These are phyloP conservation scores for Drosophila kuntzei DNA, from an alignment of 2,888 invertebrate genomes.

Conservation along the genomic window DNA sequence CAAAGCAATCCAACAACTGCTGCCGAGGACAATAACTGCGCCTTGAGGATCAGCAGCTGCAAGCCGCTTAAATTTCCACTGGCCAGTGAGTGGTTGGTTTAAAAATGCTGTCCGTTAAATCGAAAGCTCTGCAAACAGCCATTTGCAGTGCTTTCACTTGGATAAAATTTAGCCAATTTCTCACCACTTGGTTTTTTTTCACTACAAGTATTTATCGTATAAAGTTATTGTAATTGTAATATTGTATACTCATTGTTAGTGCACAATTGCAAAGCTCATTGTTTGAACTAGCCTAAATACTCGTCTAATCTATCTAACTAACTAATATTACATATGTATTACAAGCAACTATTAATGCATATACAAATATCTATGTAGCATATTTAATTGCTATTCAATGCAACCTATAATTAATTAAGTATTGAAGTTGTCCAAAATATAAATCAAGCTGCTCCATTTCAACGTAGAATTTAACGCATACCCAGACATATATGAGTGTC, in stretches of 20 bases:
- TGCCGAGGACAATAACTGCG: constrained; percentile 85
- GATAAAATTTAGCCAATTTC: constrained; percentile 15
- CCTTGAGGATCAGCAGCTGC: constrained; percentile 83
- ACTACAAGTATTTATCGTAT: constrained; percentile 39
- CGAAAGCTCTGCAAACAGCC: constrained; percentile 58
- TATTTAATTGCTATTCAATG: constrained; percentile 9
- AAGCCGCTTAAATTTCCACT: constrained; percentile 84
- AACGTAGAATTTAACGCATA: neutral
- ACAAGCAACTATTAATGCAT: neutral
- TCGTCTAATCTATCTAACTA: constrained; percentile 10
- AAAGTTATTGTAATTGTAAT: constrained; percentile 26
- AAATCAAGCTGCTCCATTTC: constrained; percentile 6
- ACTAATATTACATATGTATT: neutral
- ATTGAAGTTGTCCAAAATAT: constrained; percentile 12
- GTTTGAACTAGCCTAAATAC: constrained; percentile 30
- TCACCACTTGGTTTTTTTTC: constrained; percentile 6
- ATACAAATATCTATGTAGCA: constrained; percentile 3
- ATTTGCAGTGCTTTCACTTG: constrained; percentile 47
- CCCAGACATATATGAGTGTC: neutral
- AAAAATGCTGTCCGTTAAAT: constrained; percentile 30
- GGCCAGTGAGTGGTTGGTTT: constrained; percentile 85
- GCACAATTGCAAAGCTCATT: constrained; percentile 44
- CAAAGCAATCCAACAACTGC: constrained; percentile 58
- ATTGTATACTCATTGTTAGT: constrained; percentile 32
- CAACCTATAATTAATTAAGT: constrained; percentile 23